phyloP scores from a whole-genome alignment of 2,888 invertebrate species.

The Megaustenia siamemsis region DNA sequence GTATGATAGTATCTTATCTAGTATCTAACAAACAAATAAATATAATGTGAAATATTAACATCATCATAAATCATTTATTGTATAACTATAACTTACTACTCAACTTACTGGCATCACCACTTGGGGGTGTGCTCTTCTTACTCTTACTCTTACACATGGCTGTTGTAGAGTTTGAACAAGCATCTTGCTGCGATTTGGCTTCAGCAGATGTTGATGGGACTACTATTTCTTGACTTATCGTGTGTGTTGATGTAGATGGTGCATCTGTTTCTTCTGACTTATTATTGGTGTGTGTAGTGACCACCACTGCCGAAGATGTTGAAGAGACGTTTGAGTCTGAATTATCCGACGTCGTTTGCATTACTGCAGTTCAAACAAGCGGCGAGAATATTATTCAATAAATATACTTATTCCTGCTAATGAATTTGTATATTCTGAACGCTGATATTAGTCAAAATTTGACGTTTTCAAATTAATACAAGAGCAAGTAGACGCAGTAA shows the following conservation, averaged over 20 bases:
- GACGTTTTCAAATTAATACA: too few relatives aligned
- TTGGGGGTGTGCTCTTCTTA: neutral
- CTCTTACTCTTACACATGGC: neutral
- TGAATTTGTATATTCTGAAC: neutral
- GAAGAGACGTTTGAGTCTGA: slow-evolving; percentile 1
- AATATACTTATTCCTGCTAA: neutral
- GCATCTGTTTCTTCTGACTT: neutral
- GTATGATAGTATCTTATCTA: neutral
- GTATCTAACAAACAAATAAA: neutral
- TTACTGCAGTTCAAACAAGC: neutral
- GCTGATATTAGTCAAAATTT: too few relatives aligned
- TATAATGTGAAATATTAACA: neutral
- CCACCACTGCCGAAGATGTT: neutral
- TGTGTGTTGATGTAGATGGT: neutral
- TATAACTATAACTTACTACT: neutral
- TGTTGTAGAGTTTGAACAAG: neutral
- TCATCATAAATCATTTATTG: neutral
- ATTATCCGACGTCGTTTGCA: neutral
- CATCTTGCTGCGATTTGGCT: neutral
- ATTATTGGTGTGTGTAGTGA: neutral
- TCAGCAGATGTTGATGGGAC: neutral
- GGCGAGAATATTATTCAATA: neutral
- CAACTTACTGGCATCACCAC: neutral
- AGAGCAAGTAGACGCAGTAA: too few relatives aligned
- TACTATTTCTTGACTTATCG: too few relatives aligned